Conservation (phyloP, 2,888 invertebrate species). For the Trachelus stipa region DNA sequence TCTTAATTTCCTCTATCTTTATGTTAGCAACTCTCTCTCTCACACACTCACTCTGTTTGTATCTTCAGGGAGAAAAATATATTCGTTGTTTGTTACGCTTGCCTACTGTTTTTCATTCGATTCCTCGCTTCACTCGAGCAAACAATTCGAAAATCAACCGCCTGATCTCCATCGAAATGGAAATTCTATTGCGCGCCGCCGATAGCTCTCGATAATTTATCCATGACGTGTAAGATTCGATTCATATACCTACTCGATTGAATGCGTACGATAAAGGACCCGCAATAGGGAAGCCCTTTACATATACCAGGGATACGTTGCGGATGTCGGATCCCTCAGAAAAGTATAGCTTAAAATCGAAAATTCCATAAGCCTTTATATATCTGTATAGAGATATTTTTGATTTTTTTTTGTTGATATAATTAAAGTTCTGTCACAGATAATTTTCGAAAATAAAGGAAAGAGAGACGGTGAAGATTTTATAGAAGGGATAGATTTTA, state of each 20-base stretch:
- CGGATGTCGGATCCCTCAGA: background rate
- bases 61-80: background rate
- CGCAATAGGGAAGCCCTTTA: background rate
- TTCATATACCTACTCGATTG: background rate
- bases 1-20: background rate
- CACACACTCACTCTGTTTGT: background rate
- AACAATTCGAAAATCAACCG: background rate
- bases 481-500: background rate
- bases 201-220: background rate
- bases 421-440: background rate
- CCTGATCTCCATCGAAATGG: background rate
- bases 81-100: background rate
- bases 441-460: background rate
- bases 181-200: background rate
- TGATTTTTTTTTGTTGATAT: background rate
- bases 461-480: background rate
- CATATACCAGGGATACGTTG: background rate
- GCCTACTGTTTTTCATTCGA: background rate
- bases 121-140: background rate
- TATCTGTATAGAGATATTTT: background rate
- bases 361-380: background rate
- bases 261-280: background rate
- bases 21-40: no score
- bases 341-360: background rate
- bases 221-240: background rate